A percentile compares a stretch with the other conserved stretches of the same genome.
These are phyloP conservation scores for Falco biarmicus DNA, from an alignment of 2,797 vertebrate species.

Conservation along the genomic window DNA sequence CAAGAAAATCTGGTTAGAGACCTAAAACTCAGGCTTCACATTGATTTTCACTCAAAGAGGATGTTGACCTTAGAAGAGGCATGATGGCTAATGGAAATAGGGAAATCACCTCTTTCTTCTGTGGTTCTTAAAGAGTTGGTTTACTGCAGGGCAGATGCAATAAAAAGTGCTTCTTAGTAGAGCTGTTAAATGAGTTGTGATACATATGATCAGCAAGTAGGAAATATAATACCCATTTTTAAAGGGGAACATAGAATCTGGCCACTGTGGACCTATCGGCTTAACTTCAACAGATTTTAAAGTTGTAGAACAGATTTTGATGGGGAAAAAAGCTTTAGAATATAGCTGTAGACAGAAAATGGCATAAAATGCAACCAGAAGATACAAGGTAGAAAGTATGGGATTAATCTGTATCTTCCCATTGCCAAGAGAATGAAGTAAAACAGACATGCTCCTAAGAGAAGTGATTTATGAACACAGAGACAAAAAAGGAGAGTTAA, in stretches of 20 bases:
- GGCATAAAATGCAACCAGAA: background rate
- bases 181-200: background rate
- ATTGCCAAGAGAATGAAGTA: background rate
- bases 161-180: background rate
- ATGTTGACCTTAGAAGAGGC: background rate
- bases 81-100: background rate
- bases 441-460: background rate
- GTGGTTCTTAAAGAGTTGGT: background rate
- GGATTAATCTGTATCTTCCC: background rate
- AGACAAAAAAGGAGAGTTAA: background rate
- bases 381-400: background rate
- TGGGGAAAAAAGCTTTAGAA: background rate
- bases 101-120: background rate
- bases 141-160: background rate
- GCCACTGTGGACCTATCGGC: background rate
- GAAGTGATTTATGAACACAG: background rate
- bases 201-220: background rate
- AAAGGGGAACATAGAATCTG: background rate
- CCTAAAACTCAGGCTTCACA: background rate
- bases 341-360: background rate
- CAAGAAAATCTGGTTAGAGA: background rate
- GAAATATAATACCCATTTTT: background rate
- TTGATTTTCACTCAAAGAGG: background rate
- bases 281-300: background rate
- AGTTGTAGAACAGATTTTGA: background rate